Base-by-base conservation (phyloP, 1,140 invertebrate genomes). In the Hylaeus volcanicus region DNA sequence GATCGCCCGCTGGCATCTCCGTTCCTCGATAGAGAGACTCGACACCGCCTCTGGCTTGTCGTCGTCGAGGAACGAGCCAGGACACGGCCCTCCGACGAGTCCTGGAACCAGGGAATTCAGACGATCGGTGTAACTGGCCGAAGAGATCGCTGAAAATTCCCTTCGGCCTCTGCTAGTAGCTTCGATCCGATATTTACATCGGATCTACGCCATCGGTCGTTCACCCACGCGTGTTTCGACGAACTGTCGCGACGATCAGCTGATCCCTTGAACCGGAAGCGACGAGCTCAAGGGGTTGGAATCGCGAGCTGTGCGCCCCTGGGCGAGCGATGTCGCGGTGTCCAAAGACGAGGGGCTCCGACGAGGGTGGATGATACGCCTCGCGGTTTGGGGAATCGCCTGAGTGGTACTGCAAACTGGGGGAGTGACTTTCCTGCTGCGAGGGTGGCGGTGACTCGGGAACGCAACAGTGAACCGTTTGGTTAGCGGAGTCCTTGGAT, bases 1-100 rank as follows among this genome's bases (percentile, higher is more conserved):
- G 83, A 85, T 82, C 74, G 82, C 61, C 82, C 45, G 51, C 55
- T 37, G 65, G 79, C 65, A 63, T 75, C 83, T 58, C 15, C 65
- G 45, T 79, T 55, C 55, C 69, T 6, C 77, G 77, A 55, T 60
- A 58, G 53, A 69, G 26, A 14, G 37, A 2, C 37, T 3, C 5
- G 43, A 77, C 43, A 14, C 75, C 56, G 70, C 70, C 60, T 72
- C 48, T 39, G 39, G 69, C 48, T 72, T 39, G 60, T n/a, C 39
- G 69, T 55, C 55, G 45, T n/a, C 66, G 66, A 61, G 61, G 48
- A 65, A 74, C 48, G 48, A 45, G 15, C 48, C 6, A 2, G 51
- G 51, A 51, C 14, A 15, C 55, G 55, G 55, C 11, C 55, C 26
- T 14, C 55, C 55, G n/a, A 3, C n/a, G 55, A 11, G 45, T 48